phyloP scores from a whole-genome alignment of 2,888 invertebrate species.

The Ferdinandea cuprea region DNA sequence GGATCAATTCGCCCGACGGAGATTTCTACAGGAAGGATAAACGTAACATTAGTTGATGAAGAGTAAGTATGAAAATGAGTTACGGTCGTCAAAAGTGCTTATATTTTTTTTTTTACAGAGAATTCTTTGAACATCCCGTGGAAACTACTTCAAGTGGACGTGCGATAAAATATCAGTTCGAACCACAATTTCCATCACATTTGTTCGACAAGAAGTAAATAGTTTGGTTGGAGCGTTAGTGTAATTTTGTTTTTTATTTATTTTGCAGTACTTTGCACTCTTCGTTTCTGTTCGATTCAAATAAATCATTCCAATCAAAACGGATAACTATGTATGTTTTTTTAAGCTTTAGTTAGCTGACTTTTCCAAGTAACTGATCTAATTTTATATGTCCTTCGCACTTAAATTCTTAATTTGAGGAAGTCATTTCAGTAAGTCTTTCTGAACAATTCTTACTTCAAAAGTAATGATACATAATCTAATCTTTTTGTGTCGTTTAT shows the following conservation, averaged over 20 bases:
- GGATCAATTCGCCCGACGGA: constrained; percentile 96
- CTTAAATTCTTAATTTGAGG: too few species aligned
- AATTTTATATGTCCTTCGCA: too few species aligned
- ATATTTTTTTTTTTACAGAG: constrained; percentile 75
- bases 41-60: constrained; percentile 82
- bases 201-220: constrained; percentile 68
- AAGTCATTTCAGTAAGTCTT: too few species aligned
- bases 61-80: constrained; percentile 77
- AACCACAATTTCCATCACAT: constrained; percentile 79
- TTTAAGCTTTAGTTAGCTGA: not conserved
- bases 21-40: constrained; percentile 85
- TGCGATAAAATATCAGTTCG: constrained; percentile 77
- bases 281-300: not conserved
- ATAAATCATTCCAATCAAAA: not conserved
- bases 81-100: fast-evolving
- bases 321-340: not conserved
- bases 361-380: too few species aligned
- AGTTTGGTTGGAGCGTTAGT: not conserved
- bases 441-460: too few species aligned
- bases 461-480: too few species aligned
- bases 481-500: too few species aligned
- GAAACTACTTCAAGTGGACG: constrained; percentile 65
- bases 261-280: not conserved
- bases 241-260: constrained; percentile 9
- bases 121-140: constrained; percentile 76